Conservation (phyloP, 1,140 invertebrate species). For the Drosophila littoralis region DNA sequence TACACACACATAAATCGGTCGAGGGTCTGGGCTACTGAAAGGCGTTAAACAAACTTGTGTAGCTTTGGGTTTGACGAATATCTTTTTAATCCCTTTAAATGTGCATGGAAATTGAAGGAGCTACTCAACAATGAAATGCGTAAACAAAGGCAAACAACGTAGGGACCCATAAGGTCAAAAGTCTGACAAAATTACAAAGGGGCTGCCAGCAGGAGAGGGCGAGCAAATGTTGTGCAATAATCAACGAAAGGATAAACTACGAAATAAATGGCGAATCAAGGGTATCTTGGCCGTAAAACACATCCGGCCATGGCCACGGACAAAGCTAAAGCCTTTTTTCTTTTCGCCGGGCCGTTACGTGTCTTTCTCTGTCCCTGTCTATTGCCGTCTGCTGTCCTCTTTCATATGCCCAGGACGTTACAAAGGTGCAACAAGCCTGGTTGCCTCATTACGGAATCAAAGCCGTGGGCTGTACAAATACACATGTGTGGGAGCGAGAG, state of each 20-base stretch:
- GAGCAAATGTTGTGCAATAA: conserved; percentile 75
- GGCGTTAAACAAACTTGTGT: conserved; percentile 67
- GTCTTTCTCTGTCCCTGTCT: conserved; percentile 15
- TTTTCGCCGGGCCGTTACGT: conserved; percentile 7
- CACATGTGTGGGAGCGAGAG: conserved; percentile 16
- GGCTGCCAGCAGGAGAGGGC: conserved; percentile 27
- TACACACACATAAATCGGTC: conserved; percentile 9
- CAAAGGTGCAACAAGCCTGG: conserved; percentile 67
- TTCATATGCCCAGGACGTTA: conserved; percentile 38
- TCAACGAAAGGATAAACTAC: conserved; percentile 80
- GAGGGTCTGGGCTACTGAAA: conserved; percentile 19
- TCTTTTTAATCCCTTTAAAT: conserved; percentile 82
- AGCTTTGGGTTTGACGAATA: conserved; percentile 77
- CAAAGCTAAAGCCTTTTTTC: conserved; percentile 57
- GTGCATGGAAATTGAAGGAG: conserved; percentile 75
- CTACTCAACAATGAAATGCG: conserved; percentile 49
- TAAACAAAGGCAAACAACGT: conserved; percentile 65
- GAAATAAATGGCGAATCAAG: conserved; percentile 79
- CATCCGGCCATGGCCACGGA: conserved; percentile 60
- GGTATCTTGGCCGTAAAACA: conserved; percentile 73
- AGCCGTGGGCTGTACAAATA: conserved; percentile 61
- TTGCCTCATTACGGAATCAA: conserved; percentile 76
- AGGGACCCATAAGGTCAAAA: conserved; percentile 74
- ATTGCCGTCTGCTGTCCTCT: conserved; percentile 3
- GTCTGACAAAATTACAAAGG: conserved; percentile 61